Base-by-base conservation (phyloP, 2,797 vertebrate species). In the Danio choprae region DNA sequence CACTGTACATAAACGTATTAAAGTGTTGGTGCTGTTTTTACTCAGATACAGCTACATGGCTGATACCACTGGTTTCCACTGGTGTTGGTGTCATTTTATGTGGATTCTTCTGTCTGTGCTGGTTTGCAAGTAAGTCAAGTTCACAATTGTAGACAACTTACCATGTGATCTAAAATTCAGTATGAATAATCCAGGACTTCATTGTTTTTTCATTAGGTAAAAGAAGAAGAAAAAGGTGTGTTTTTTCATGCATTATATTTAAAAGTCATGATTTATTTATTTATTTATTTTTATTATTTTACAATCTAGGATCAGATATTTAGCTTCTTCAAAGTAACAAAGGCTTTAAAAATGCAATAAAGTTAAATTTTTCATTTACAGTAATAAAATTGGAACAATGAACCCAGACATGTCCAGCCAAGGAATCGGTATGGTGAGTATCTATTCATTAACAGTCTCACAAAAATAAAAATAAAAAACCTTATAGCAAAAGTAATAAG, bases 201-300 rank as follows among this genome's bases (percentile, higher is more conserved):
- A 11, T 7, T 55, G 16, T 38, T 55, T 68, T 20, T 10, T 70
- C n/a, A n/a, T n/a, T 41, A 70, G 68, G 68, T 53, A 71, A 55
- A 20, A 18, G 55, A 40, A 38, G 2, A 55, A 20, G 48, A 71
- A 20, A 71, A 41, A 15, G 0, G 68, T 71, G 55, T 18, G 51
- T 71, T 6, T 44, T 65, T 13, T 40, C 59, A 62, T 40, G 36
- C 36, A 40, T 62, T 40, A 9, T 2, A 12, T 22, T 56, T 1
- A 56, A 10, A 18, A 56, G 18, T 56, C 51, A n/a, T 51, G 8
- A 6, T n/a, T n/a, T n/a, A n/a, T n/a, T n/a, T n/a, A n/a, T n/a
- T n/a, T n/a, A n/a, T n/a, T n/a, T n/a, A n/a, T 50, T 3, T 0
- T 48, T 44, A 44, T 44, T 12, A 0, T 51, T 55, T 18, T n/a